These are phyloP conservation scores for Todiramphus saurophagus DNA, from an alignment of 2,113 vertebrate species.

Conservation along the genomic window DNA sequence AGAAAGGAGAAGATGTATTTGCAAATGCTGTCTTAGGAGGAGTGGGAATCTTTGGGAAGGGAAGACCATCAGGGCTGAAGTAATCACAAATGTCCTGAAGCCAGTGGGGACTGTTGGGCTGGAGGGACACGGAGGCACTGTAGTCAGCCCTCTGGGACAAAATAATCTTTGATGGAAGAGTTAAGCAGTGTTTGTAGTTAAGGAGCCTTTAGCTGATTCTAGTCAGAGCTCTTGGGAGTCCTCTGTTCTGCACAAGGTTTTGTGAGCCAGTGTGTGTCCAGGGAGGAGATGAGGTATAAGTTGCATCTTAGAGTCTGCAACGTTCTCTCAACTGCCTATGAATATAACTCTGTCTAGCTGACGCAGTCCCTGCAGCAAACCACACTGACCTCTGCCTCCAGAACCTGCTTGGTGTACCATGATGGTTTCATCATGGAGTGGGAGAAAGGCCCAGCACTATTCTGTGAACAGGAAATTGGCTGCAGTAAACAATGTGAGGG, in stretches of 20 bases:
- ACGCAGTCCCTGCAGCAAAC: not conserved
- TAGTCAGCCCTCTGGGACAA: not conserved
- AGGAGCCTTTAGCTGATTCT: not conserved
- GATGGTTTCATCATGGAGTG: not conserved
- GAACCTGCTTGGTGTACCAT: not conserved
- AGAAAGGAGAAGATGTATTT: slow-evolving; percentile 17
- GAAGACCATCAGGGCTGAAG: not conserved
- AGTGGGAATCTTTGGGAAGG: not conserved
- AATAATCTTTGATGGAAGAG: not conserved
- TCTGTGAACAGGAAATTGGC: not conserved
- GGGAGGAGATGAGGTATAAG: not conserved
- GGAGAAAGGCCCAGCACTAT: not conserved
- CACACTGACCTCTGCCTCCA: not conserved
- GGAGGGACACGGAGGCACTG: not conserved
- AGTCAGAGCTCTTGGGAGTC: not conserved
- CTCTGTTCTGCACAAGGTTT: not conserved
- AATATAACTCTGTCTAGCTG: not conserved
- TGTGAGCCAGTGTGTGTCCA: not conserved
- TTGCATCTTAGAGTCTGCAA: not conserved
- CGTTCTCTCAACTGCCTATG: not conserved
- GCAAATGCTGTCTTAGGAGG: not conserved
- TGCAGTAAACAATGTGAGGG: not conserved
- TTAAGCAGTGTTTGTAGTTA: not conserved
- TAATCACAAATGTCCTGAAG: not conserved
- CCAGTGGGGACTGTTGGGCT: not conserved